Conservation (phyloP, 2,113 vertebrate species). For the Nesogale talazaci region DNA sequence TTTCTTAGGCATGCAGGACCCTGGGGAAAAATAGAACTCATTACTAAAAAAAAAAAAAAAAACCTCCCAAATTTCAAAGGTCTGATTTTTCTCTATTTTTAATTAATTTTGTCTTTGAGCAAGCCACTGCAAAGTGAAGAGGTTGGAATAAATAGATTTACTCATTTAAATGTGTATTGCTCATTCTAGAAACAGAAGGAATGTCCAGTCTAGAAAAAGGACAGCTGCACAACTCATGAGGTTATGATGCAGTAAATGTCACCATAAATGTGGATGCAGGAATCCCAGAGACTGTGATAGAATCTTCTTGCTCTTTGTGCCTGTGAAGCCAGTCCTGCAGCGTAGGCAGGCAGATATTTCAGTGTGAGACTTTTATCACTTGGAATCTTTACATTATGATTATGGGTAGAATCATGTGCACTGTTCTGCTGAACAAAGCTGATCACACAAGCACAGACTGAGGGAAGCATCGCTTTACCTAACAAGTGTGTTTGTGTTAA, state of each 20-base stretch:
- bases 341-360: slow-evolving; percentile 28
- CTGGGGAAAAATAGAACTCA: slow-evolving; percentile 28
- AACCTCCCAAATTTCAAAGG: too few species aligned
- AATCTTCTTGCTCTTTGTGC: slow-evolving; percentile 7
- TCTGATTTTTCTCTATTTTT: background rate
- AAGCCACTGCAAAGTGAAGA: slow-evolving; percentile 43
- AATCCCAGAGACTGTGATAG: background rate
- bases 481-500: slow-evolving; percentile 3
- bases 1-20: background rate
- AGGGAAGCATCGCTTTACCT: background rate
- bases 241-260: background rate
- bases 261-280: background rate
- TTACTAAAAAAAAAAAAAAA: background rate
- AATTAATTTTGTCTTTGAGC: slow-evolving; percentile 67
- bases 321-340: background rate
- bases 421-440: background rate
- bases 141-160: slow-evolving; percentile 19
- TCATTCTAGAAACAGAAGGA: slow-evolving; percentile 25
- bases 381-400: slow-evolving; percentile 48
- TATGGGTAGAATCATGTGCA: background rate
- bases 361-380: slow-evolving; percentile 53
- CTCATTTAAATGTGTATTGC: slow-evolving; percentile 61
- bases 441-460: background rate
- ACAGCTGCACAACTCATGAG: background rate
- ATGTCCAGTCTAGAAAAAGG: background rate